These are phyloP conservation scores for Aspidoscelis tigris DNA, from an alignment of 2,113 vertebrate genomes.

Conservation along the genomic window DNA sequence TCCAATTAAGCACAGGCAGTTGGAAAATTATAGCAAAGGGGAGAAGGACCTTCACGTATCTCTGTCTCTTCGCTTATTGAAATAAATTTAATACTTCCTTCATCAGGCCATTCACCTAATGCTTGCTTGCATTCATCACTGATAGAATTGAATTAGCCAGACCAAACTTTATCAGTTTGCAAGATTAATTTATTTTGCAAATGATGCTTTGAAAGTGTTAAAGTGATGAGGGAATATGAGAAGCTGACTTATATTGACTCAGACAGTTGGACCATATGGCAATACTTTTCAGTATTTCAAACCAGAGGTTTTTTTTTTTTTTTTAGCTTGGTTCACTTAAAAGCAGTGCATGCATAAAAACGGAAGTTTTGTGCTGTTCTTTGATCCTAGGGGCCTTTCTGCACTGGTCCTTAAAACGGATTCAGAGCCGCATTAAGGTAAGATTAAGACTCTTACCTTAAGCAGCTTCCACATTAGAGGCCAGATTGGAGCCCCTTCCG, in stretches of 20 bases:
- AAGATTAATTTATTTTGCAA: background rate
- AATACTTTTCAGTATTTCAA: too few species aligned
- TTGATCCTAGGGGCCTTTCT: background rate
- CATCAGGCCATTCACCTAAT: background rate
- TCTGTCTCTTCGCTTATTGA: background rate
- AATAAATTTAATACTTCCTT: constrained; percentile 39
- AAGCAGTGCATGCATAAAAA: too few species aligned
- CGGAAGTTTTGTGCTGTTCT: too few species aligned
- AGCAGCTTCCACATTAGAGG: too few species aligned
- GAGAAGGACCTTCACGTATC: background rate
- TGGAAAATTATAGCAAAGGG: background rate
- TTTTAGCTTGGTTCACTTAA: too few species aligned
- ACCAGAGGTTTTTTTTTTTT: too few species aligned
- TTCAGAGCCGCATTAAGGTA: too few species aligned
- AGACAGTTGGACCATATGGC: background rate
- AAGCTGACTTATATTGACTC: background rate
- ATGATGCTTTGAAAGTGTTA: background rate
- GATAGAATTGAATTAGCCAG: accelerated
- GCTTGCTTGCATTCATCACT: background rate
- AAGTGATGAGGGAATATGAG: background rate
- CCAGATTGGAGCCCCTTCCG: too few species aligned
- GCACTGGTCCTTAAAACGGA: too few species aligned
- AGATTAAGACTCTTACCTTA: too few species aligned
- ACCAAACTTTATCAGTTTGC: constrained; percentile 20
- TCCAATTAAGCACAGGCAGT: constrained; percentile 7